Evolutionary conservation across 2,797 vertebrate species (phyloP).

Genomic region (Fistularia tabacaria): DNA sequence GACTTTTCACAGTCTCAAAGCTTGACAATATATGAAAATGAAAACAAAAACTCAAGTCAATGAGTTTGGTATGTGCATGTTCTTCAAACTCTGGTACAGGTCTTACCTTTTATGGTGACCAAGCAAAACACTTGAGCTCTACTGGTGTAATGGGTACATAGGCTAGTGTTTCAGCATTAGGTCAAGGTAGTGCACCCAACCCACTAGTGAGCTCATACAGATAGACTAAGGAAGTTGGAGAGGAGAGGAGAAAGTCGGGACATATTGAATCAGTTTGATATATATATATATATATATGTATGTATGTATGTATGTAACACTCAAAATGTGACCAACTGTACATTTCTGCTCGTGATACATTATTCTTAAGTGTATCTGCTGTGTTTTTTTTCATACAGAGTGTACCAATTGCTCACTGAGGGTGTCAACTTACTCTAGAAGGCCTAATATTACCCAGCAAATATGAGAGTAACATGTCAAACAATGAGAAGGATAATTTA

Average conservation of each 20-base stretch:
- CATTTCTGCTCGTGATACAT: slow-evolving; percentile 4
- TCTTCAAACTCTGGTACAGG: slow-evolving; percentile 65
- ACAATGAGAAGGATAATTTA: slow-evolving; percentile 4
- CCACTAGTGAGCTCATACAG: slow-evolving; percentile 27
- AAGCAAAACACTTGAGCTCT: slow-evolving; percentile 38
- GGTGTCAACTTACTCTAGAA: slow-evolving; percentile 18
- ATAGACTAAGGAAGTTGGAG: slow-evolving; percentile 16
- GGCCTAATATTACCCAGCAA: slow-evolving; percentile 18
- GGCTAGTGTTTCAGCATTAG: slow-evolving; percentile 39
- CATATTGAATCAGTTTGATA: slow-evolving; percentile 22
- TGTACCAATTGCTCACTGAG: slow-evolving; percentile 38
- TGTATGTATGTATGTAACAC: slow-evolving; percentile 18
- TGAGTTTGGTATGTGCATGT: slow-evolving; percentile 55
- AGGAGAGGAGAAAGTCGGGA: slow-evolving; percentile 11
- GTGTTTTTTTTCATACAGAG: slow-evolving; percentile 16
- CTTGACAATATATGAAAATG: slow-evolving; percentile 49
- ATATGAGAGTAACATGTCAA: slow-evolving; percentile 5
- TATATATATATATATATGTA: too few relatives aligned
- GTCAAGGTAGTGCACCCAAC: slow-evolving; percentile 28
- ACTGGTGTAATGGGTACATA: slow-evolving; percentile 30
- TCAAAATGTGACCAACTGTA: slow-evolving; percentile 27
- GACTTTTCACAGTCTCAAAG: slow-evolving; percentile 51
- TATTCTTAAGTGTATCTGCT: slow-evolving; percentile 18
- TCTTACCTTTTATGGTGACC: slow-evolving; percentile 64
- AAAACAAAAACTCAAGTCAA: slow-evolving; percentile 50